Percentiles rank a stretch among this genome's conserved stretches.
phyloP scores from a whole-genome alignment of 2,113 vertebrate species.

The Hyla sarda region DNA sequence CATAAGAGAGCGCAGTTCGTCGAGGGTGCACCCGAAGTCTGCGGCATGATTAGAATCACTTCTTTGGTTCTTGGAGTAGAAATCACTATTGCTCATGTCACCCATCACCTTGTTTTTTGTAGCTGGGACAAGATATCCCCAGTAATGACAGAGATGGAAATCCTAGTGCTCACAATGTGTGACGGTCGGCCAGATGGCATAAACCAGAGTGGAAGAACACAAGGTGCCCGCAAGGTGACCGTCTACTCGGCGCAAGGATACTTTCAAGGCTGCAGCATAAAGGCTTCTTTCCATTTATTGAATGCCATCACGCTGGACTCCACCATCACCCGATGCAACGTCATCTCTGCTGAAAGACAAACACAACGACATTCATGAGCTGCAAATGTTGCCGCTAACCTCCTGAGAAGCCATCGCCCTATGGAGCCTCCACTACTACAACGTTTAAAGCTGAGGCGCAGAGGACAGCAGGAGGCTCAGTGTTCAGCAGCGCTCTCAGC shows the following conservation, averaged over 20 bases:
- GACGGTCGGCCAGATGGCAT: background rate
- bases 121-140: slow-evolving; percentile 16
- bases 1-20: slow-evolving; percentile 96
- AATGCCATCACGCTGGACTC: slow-evolving; percentile 85
- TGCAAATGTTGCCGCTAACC: background rate
- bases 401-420: background rate
- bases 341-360: slow-evolving; percentile 79
- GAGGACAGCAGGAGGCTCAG: slow-evolving; percentile 56
- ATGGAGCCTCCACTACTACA: background rate
- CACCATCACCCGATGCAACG: slow-evolving; percentile 86
- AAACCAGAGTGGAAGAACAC: slow-evolving; percentile 60
- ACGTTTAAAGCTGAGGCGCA: background rate
- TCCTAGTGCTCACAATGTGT: background rate
- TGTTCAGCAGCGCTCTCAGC: slow-evolving; percentile 63
- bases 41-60: slow-evolving; percentile 88
- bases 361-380: background rate
- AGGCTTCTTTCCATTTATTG: slow-evolving; percentile 88
- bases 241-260: slow-evolving; percentile 68
- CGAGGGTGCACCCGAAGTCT: slow-evolving; percentile 90
- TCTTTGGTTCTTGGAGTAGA: slow-evolving; percentile 99
- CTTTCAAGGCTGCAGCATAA: slow-evolving; percentile 88
- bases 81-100: slow-evolving; percentile 99
- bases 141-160: background rate
- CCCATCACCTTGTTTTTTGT: slow-evolving; percentile 81
- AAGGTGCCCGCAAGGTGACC: slow-evolving; percentile 64